Evolutionary conservation across 64 coral and sea anemone species (phyloP).

Genomic region (Platygyra sinensis): DNA sequence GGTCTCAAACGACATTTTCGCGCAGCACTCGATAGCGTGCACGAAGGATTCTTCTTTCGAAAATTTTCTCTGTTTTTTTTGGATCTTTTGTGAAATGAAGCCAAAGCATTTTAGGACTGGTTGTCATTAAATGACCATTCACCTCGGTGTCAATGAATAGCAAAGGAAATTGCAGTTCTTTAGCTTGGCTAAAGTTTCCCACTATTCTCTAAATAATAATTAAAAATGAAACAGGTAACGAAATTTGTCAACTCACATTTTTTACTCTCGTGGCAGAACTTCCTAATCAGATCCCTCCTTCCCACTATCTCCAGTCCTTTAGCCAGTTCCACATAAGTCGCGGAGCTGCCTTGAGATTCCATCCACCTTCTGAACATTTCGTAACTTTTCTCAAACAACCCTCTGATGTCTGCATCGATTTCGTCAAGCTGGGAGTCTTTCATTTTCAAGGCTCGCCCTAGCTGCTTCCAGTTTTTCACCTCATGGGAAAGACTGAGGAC

Average conservation of each 20-base stretch:
- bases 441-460: constrained; percentile 26
- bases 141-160: too few species aligned
- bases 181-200: too few species aligned
- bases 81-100: too few species aligned
- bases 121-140: too few species aligned
- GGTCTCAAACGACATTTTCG: too few species aligned
- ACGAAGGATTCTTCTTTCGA: too few species aligned
- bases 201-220: too few species aligned
- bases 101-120: too few species aligned
- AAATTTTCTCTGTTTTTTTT: too few species aligned
- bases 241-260: not conserved
- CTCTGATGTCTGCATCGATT: constrained; percentile 33
- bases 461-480: constrained; percentile 21
- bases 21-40: too few species aligned
- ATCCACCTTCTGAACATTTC: constrained; percentile 34
- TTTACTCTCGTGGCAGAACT: not conserved
- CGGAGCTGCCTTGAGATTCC: constrained; percentile 3
- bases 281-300: not conserved
- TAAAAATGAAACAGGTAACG: not conserved
- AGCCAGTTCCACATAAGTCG: constrained; percentile 34
- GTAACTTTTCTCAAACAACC: constrained; percentile 30
- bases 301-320: constrained; percentile 5
- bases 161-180: too few species aligned
- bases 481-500: constrained; percentile 23
- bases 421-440: constrained; percentile 14